A percentile compares a stretch with the other conserved stretches of the same genome.
phyloP scores from a whole-genome alignment of 2,113 vertebrate species.

The Phyllostomus discolor region DNA sequence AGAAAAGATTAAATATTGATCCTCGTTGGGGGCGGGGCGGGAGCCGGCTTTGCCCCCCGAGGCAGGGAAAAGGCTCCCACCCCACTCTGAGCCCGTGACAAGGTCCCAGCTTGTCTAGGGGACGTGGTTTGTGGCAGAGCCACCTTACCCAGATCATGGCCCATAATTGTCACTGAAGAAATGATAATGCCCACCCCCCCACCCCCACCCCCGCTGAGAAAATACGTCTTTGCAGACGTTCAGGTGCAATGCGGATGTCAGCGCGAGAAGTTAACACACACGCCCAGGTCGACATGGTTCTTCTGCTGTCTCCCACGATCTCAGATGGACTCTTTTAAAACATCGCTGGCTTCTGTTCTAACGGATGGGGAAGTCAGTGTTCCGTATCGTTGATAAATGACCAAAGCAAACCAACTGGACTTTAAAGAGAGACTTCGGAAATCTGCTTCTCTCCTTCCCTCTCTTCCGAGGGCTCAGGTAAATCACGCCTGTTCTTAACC shows the following conservation, averaged over 20 bases:
- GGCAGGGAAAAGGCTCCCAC: no score
- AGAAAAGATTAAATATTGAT: constrained; percentile 50
- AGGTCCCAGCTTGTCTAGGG: neutral
- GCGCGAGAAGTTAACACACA: neutral
- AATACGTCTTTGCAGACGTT: neutral
- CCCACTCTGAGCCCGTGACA: neutral
- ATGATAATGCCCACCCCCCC: neutral
- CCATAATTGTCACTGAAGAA: neutral
- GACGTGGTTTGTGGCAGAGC: neutral
- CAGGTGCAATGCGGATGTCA: neutral
- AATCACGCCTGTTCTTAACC: neutral
- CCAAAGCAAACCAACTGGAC: neutral
- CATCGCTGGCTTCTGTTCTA: neutral
- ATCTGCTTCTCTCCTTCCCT: neutral
- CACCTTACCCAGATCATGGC: neutral
- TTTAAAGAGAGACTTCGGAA: neutral
- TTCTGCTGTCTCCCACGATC: neutral
- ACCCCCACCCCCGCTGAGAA: neutral
- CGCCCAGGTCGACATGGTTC: neutral
- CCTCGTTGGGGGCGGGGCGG: neutral
- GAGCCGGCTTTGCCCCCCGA: neutral
- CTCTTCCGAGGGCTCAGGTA: neutral
- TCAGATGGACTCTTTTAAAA: neutral
- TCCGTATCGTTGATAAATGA: neutral
- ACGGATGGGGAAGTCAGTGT: neutral